Evolutionary conservation across 2,888 invertebrate species (phyloP), one percentile per base, ranked within the genome.

Genomic region (Euclidia mi): DNA sequence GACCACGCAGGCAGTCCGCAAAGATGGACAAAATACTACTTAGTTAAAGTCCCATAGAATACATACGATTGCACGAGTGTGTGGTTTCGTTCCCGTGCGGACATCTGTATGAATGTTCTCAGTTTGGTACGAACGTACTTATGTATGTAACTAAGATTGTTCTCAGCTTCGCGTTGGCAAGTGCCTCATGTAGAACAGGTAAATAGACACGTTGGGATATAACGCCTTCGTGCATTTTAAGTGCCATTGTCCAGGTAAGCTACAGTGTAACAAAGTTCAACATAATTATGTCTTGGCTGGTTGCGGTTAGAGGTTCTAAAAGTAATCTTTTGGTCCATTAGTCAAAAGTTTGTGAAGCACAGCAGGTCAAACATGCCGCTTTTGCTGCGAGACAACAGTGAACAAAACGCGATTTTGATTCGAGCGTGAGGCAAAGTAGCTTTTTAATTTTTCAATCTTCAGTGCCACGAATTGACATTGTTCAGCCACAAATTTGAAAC

Each of bases 121-220:
- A 20, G 1, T n/a, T n/a, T n/a, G n/a, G n/a, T n/a, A n/a, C 7
- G 25, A n/a, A 11, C 10, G 15, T 20, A 11, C 28, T 28, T 28
- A 9, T 11, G 34, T 14, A 28, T 2, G 35, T 25, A 25, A 10
- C 10, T 43, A 37, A 28, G 37, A 15, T 15, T 31, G 32, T 7
- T 11, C 15, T 31, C 40, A 45, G 14, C 29, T 29, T 15, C 44
- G 32, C 20, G 51, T 44, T 37, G 37, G 28, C 43, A 37, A 29
- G n/a, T 38, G 20, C 32, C 51, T 32, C n/a, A 38, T 38, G 25
- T 38, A 20, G 18, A 18, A 52, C 56, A 53, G 47, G 51, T 65
- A 53, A 69, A 65, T 58, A 65, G 52, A 50, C 65, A 56, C 49
- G 65, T 47, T 48, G 59, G 29, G 49, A 58, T 71, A 71, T 71